phyloP scores from a whole-genome alignment of 2,113 vertebrate genomes.

The Brachyhypopomus gauderio region DNA sequence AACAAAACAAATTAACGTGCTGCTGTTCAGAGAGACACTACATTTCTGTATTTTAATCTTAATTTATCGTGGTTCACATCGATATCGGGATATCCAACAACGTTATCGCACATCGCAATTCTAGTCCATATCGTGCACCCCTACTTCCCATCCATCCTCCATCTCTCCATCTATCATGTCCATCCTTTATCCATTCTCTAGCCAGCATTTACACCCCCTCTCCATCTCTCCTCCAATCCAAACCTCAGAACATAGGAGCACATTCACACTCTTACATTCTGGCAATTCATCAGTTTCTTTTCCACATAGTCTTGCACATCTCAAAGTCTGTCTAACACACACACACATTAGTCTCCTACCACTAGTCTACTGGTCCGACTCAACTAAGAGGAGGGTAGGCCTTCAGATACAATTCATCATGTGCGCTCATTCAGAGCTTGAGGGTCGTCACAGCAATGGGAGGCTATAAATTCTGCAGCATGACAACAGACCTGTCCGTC shows the following conservation, averaged over 20 bases:
- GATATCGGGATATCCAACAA: too few species aligned
- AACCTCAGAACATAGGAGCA: constrained; percentile 27
- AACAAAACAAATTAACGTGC: too few species aligned
- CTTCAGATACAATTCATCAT: background rate
- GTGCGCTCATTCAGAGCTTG: background rate
- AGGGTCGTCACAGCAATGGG: background rate
- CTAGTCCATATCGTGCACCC: too few species aligned
- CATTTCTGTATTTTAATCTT: too few species aligned
- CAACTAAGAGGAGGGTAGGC: background rate
- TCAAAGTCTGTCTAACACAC: background rate
- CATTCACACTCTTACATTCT: constrained; percentile 8
- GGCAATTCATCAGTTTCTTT: background rate
- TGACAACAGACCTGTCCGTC: background rate
- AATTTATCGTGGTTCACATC: too few species aligned
- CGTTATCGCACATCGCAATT: too few species aligned
- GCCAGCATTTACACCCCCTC: background rate
- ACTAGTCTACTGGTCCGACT: background rate
- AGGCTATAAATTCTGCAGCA: background rate
- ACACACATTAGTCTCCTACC: background rate
- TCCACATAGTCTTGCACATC: background rate
- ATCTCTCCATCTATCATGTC: too few species aligned
- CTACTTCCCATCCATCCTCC: too few species aligned
- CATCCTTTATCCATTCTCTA: too few species aligned
- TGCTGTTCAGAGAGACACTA: too few species aligned
- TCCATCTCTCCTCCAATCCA: background rate